Percentiles rank a stretch among this genome's conserved stretches.
These are phyloP conservation scores for Micrasema longulum DNA, from an alignment of 1,140 invertebrate genomes.

Conservation along the genomic window DNA sequence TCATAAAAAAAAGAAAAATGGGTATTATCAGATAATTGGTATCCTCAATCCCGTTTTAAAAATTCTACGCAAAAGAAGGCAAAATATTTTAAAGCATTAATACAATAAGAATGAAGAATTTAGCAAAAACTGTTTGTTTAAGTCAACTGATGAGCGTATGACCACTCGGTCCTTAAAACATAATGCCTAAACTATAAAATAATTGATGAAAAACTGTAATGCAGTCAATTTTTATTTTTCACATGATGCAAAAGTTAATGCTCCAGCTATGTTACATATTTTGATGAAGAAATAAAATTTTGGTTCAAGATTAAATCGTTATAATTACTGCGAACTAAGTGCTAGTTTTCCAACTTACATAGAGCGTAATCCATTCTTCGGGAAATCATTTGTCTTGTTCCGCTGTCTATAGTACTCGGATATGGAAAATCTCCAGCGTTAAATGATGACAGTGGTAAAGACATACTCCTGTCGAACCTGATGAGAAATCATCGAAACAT, in stretches of 20 bases:
- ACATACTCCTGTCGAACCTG: slow-evolving; percentile 74
- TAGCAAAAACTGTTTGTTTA: slow-evolving; percentile 42
- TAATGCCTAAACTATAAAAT: slow-evolving; percentile 51
- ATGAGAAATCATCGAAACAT: too few relatives aligned
- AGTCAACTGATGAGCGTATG: slow-evolving; percentile 51
- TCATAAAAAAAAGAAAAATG: slow-evolving; percentile 15
- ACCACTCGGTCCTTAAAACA: slow-evolving; percentile 44
- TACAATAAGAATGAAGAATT: slow-evolving; percentile 44
- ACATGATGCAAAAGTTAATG: slow-evolving; percentile 55
- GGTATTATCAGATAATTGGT: slow-evolving; percentile 1
- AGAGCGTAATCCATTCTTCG: slow-evolving; percentile 77
- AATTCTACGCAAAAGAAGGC: slow-evolving; percentile 54
- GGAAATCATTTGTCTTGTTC: slow-evolving; percentile 54
- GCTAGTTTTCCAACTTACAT: slow-evolving; percentile 70
- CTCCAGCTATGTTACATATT: slow-evolving; percentile 45
- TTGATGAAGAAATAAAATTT: slow-evolving; percentile 35
- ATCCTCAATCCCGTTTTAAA: slow-evolving; percentile 45
- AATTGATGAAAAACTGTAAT: slow-evolving; percentile 49
- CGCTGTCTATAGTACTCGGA: slow-evolving; percentile 66
- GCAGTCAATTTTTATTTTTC: slow-evolving; percentile 49
- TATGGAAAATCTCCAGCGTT: slow-evolving; percentile 67
- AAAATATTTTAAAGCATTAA: slow-evolving; percentile 52
- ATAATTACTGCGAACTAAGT: slow-evolving; percentile 1
- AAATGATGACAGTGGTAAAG: slow-evolving; percentile 68
- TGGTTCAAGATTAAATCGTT: slow-evolving; percentile 26